These are phyloP conservation scores for Danio tinwini DNA, from an alignment of 2,797 vertebrate species.

Conservation along the genomic window DNA sequence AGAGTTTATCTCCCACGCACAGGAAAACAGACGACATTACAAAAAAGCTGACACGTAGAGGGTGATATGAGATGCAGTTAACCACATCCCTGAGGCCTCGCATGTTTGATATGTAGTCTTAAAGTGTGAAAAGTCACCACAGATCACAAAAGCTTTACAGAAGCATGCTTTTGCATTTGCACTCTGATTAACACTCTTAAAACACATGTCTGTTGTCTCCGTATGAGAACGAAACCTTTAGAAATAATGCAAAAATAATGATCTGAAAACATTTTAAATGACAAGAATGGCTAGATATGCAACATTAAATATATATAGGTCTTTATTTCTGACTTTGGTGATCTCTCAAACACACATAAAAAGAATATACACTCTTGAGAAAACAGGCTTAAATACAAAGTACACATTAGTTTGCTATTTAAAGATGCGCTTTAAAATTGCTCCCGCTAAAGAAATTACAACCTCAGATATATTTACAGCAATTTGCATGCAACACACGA, in stretches of 20 bases:
- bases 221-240: not conserved
- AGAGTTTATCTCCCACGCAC: slow-evolving; percentile 17
- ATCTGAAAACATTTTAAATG: not conserved
- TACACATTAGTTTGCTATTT: not conserved
- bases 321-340: not conserved
- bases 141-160: too few relatives aligned
- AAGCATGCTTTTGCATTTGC: slow-evolving; percentile 6
- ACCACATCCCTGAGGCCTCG: slow-evolving; percentile 38
- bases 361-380: not conserved
- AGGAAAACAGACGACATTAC: slow-evolving; percentile 41
- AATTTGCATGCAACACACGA: not conserved
- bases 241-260: not conserved
- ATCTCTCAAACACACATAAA: not conserved
- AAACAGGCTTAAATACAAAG: not conserved
- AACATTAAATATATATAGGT: not conserved
- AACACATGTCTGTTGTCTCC: not conserved
- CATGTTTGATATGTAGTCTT: not conserved
- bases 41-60: slow-evolving; percentile 25
- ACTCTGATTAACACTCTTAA: not conserved
- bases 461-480: not conserved
- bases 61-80: slow-evolving; percentile 8
- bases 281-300: not conserved
- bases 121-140: slow-evolving; percentile 20
- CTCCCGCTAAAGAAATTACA: not conserved
- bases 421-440: not conserved